These are phyloP conservation scores for Eclectus roratus DNA, from an alignment of 2,113 vertebrate species.

Conservation along the genomic window DNA sequence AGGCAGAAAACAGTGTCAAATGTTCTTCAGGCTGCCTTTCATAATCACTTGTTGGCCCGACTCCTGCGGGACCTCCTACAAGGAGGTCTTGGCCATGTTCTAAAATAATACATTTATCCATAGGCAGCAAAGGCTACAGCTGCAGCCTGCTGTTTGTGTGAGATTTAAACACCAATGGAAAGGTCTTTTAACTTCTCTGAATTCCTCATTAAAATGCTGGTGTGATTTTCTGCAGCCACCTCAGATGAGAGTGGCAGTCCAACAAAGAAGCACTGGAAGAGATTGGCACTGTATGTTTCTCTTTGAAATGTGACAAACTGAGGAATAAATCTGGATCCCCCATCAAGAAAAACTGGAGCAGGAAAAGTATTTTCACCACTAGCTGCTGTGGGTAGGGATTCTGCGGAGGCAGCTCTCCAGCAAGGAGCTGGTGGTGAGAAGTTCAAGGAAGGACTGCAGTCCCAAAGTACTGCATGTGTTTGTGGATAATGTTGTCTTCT, in stretches of 20 bases:
- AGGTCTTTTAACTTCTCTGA: slow-evolving; percentile 43
- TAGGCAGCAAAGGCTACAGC: slow-evolving; percentile 39
- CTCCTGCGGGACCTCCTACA: slow-evolving; percentile 33
- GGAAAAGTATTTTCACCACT: neutral
- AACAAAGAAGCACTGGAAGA: neutral
- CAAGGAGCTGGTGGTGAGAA: neutral
- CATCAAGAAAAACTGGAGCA: neutral
- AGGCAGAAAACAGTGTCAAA: slow-evolving; percentile 57
- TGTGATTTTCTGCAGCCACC: slow-evolving; percentile 24
- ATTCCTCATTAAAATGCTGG: slow-evolving; percentile 41
- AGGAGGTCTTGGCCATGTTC: slow-evolving; percentile 45
- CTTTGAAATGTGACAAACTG: neutral
- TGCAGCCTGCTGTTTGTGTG: slow-evolving; percentile 49
- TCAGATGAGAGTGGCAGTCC: neutral
- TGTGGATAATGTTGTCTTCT: neutral
- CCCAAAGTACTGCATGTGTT: neutral
- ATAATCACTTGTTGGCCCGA: slow-evolving; percentile 47
- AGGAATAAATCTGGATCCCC: neutral
- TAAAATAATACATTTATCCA: slow-evolving; percentile 55
- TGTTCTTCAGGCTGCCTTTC: slow-evolving; percentile 53
- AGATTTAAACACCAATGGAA: slow-evolving; percentile 50
- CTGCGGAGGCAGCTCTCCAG: neutral
- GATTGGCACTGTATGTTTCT: neutral
- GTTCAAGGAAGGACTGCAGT: neutral
- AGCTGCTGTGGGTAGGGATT: neutral